Base-by-base conservation (phyloP, 2,888 invertebrate species). In the Yponomeuta sedellus region DNA sequence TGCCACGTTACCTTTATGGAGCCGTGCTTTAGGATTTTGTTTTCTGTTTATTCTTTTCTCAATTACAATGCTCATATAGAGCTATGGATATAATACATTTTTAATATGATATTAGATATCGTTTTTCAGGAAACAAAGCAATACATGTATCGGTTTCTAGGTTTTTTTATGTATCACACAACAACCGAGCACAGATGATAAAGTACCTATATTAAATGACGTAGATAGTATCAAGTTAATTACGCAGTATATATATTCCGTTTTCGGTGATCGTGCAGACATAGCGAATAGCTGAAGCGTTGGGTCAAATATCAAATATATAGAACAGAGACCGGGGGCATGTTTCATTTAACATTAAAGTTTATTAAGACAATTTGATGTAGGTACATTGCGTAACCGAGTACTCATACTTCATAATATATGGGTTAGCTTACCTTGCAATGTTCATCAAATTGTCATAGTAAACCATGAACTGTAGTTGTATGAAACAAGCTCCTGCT, bases 111-210 rank as follows among this genome's bases (percentile, higher is more conserved):
- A 34, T 34, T 34, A 34, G 34, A 34, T 34, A 52, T 44, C 39
- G 20, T 40, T 63, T 10, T 22, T 22, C 44, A 63, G 28, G 44
- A 28, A 28, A 22, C 4, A 28, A 16, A 44, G 19, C 12, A 19
- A 44, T 63, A 20, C 22, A 63, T 22, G 44, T 63, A 63, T 63
- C 44, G 40, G 19, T 22, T 44, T 63, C 63, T 20, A 5, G 63
- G 63, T 22, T 40, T 12, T 63, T 19, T 25, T 59, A 12, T 44
- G 44, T 40, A 44, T 63, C 16, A 61, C 10, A 61, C 25, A n/a
- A 20, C 20, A 61, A 12, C 22, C 11, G 34, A 28, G 20, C 16
- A 61, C 12, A 16, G 6, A 61, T 5, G 28, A n/a, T 12, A 2
- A 22, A 59, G 59, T 59, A 34, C 34, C 34, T 34, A 8, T 34